Base-by-base conservation (phyloP, 2,113 vertebrate species). In the Monarcha castaneiventris region DNA sequence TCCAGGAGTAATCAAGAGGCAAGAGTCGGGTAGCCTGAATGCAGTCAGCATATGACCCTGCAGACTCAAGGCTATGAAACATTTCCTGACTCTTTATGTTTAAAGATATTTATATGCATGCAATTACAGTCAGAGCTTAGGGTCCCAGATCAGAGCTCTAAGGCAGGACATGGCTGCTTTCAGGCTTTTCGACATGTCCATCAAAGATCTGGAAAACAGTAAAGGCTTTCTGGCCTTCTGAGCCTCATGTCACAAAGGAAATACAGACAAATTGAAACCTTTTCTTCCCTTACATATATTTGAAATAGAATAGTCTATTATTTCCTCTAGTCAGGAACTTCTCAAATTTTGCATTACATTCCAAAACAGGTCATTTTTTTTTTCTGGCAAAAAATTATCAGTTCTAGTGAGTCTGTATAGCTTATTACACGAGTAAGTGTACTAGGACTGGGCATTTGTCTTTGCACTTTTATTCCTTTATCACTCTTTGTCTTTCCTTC, bases 351-450 rank as follows among this genome's bases (percentile, higher is more conserved):
- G 8, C 13, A 44, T 56, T 80, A 21, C 5, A 17, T 83, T 79
- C 7, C 11, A 44, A 78, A 79, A 41, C 2, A 8, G 13, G 3
- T 61, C 0, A 15, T 23, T 33, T 54, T 49, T n/a, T n/a, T 35
- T n/a, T 11, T 2, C 1, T 2, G 2, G 2, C 0, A 2, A 39
- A 64, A 35, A 27, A 33, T 3, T 9, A 23, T 61, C 35, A 17
- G 4, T 73, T 77, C 6, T 74, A 29, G 8, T 52, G 37, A 84
- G 7, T 66, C 46, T 75, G 1, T 62, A 37, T 26, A 39, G 5
- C 2, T 58, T 69, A 27, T 72, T 76, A 29, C 16, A 33, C 1
- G 11, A 37, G 7, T n/a, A 78, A 66, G 4, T 43, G 23, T n/a
- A 14, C 7, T 16, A 29, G 11, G 7, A 30, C 22, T 74, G 18